These are phyloP conservation scores for Schizotus pectinicornis DNA, from an alignment of 2,888 invertebrate genomes.

Conservation along the genomic window DNA sequence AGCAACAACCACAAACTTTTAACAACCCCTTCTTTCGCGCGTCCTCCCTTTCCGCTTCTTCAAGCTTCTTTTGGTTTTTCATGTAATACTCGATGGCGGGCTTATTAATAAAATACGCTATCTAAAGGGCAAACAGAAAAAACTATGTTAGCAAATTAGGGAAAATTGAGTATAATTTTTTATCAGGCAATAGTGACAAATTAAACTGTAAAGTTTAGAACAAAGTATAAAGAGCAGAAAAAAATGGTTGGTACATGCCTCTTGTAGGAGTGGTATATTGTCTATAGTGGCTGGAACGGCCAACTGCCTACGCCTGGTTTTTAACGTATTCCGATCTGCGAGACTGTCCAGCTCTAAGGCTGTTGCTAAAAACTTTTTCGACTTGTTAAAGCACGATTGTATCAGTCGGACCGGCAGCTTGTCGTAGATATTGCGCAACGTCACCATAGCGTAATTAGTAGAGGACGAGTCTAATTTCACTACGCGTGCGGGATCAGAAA, in stretches of 20 bases:
- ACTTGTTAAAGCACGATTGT: constrained; percentile 1
- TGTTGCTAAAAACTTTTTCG: background rate
- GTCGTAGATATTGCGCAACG: constrained; percentile 36
- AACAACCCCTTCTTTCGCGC: constrained; percentile 56
- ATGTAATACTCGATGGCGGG: constrained; percentile 45
- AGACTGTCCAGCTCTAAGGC: background rate
- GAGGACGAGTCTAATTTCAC: background rate
- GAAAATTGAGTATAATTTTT: too few relatives aligned
- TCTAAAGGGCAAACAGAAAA: constrained; percentile 31
- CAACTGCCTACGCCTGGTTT: constrained; percentile 18
- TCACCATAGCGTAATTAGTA: constrained; percentile 27
- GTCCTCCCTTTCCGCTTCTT: constrained; percentile 33
- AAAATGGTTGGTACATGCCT: constrained; percentile 37
- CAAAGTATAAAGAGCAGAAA: constrained; percentile 1
- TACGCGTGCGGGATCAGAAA: constrained; percentile 30
- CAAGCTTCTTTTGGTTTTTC: constrained; percentile 34
- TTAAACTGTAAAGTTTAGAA: too few relatives aligned
- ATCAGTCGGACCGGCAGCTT: constrained; percentile 27
- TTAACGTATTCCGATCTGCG: constrained; percentile 2
- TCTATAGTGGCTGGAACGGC: constrained; percentile 26
- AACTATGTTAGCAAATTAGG: constrained; percentile 1
- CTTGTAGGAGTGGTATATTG: constrained; percentile 53
- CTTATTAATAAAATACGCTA: constrained; percentile 50
- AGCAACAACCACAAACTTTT: constrained; percentile 63
- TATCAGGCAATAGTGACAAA: too few relatives aligned